Evolutionary conservation across 1,140 invertebrate genomes (phyloP).

Genomic region (Mycetomoellerius zeteki): DNA sequence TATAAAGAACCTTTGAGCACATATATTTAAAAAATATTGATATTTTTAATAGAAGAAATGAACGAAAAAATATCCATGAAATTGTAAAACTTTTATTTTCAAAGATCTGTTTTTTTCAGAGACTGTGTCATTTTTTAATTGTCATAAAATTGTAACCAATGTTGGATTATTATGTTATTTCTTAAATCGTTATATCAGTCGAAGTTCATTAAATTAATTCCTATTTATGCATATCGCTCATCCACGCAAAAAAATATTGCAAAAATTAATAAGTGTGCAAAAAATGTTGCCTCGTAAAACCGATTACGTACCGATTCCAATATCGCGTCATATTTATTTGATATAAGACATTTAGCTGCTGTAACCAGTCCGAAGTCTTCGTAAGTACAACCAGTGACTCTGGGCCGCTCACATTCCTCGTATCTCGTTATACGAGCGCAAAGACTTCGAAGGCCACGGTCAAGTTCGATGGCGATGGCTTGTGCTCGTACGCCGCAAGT

Average conservation of each 20-base stretch:
- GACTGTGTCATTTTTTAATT: background rate
- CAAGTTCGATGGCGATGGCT: constrained; percentile 75
- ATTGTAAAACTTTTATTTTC: background rate
- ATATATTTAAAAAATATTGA: background rate
- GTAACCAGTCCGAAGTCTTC: constrained; percentile 64
- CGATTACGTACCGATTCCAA: constrained; percentile 16
- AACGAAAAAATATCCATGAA: background rate
- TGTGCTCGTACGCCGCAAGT: constrained; percentile 64
- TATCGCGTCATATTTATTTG: constrained; percentile 41
- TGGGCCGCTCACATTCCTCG: constrained; percentile 73
- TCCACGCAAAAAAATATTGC: background rate
- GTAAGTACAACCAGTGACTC: constrained; percentile 70
- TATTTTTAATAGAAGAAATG: background rate
- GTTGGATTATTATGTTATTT: background rate
- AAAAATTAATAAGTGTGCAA: background rate
- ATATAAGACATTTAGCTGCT: constrained; percentile 69
- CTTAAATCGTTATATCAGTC: background rate
- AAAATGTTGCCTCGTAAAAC: constrained; percentile 23
- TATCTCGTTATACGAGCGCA: constrained; percentile 76
- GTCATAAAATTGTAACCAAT: background rate
- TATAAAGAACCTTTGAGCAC: background rate
- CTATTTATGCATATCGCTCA: background rate
- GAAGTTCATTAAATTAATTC: background rate
- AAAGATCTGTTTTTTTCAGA: background rate
- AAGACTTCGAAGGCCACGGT: constrained; percentile 73